Evolutionary conservation across 2,797 vertebrate genomes (phyloP).

Genomic region (Merluccius polli): DNA sequence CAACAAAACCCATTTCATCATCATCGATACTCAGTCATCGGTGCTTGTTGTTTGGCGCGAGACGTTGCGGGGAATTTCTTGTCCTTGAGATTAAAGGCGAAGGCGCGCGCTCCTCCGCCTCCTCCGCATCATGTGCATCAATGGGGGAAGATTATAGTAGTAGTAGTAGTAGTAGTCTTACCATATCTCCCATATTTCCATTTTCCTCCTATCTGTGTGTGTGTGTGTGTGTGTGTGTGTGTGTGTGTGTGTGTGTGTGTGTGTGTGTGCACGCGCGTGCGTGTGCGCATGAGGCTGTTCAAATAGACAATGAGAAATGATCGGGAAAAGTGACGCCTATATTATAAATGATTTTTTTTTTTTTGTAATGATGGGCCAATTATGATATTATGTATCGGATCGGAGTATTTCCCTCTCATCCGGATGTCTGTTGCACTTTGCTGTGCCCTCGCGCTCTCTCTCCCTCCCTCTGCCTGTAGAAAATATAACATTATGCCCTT

Average conservation of each 20-base stretch:
- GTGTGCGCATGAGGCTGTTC: neutral
- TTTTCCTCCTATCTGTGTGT: conserved; percentile 1
- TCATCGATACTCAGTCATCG: conserved; percentile 11
- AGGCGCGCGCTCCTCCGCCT: conserved; percentile 44
- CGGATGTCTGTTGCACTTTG: neutral
- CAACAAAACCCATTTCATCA: conserved; percentile 25
- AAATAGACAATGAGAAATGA: neutral
- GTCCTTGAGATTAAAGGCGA: conserved; percentile 61
- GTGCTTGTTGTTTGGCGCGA: conserved; percentile 12
- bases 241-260: neutral
- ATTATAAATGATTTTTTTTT: neutral
- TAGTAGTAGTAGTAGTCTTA: conserved; percentile 20
- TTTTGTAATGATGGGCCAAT: neutral
- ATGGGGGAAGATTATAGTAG: conserved; percentile 48
- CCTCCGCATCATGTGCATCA: conserved; percentile 49
- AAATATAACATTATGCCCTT: conserved; percentile 20
- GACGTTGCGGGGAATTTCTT: conserved; percentile 41
- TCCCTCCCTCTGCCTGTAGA: conserved; percentile 4
- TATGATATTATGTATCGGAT: neutral
- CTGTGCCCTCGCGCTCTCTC: neutral
- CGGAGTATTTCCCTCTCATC: neutral
- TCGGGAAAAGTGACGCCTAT: neutral
- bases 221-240: conserved; percentile 1
- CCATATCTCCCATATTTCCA: conserved; percentile 38
- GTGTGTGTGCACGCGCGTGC: neutral